phyloP scores from a whole-genome alignment of 1,140 invertebrate species.

The Ridgeia piscesae region DNA sequence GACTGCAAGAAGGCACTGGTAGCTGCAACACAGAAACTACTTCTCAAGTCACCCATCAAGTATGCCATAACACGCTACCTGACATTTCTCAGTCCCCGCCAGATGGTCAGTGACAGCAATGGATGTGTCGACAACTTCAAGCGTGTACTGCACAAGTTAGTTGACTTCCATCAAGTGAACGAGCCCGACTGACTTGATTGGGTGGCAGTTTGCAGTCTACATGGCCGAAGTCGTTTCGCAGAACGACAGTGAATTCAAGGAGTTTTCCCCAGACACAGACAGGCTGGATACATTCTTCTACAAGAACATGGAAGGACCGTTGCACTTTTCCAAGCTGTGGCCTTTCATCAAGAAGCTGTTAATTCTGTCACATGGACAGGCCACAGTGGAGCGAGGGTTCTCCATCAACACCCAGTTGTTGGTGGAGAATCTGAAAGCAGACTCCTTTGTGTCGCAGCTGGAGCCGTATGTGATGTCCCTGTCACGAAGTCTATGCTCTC shows the following conservation, averaged over 20 bases:
- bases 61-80: no score
- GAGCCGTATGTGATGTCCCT: not conserved
- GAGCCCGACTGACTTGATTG: slow-evolving; percentile 11
- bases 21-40: no score
- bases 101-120: no score
- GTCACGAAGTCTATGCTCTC: not conserved
- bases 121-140: no score
- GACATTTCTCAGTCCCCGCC: no score
- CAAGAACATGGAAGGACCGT: not conserved
- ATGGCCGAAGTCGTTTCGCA: not conserved
- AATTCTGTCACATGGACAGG: slow-evolving; percentile 40
- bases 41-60: no score
- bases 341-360: slow-evolving; percentile 28
- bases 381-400: not conserved
- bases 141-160: no score
- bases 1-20: no score
- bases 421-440: slow-evolving; percentile 36
- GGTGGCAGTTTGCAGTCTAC: not conserved
- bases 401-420: slow-evolving; percentile 35
- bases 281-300: slow-evolving; percentile 32
- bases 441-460: slow-evolving; percentile 32
- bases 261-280: not conserved
- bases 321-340: slow-evolving; percentile 24
- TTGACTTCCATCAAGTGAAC: no score
- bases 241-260: not conserved